Conservation (phyloP, 2,888 invertebrate genomes). For the Pogonocherus hispidulus region DNA sequence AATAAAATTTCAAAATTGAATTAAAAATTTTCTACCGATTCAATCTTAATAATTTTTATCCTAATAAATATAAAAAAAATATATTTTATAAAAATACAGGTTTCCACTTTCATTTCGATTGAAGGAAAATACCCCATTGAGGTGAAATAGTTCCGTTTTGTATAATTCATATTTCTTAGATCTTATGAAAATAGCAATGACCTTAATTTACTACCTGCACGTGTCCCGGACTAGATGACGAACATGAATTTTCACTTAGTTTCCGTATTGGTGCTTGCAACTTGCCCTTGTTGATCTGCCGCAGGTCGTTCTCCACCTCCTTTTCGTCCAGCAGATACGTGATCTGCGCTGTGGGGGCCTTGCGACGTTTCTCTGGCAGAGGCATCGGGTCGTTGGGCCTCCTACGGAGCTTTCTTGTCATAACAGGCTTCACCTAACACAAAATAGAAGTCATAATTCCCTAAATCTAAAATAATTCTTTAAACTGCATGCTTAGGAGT, state of each 20-base stretch:
- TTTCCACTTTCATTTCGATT: too few relatives aligned
- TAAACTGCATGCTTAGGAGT: background rate
- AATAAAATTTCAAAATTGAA: too few relatives aligned
- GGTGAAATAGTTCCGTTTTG: too few relatives aligned
- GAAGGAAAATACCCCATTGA: too few relatives aligned
- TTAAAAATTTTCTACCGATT: too few relatives aligned
- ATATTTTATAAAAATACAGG: too few relatives aligned
- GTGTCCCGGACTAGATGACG: conserved; percentile 68
- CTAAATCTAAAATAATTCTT: background rate
- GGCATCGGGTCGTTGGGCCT: conserved; percentile 96
- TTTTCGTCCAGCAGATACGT: conserved; percentile 90
- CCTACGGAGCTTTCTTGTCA: conserved; percentile 91
- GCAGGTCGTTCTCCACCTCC: conserved; percentile 89
- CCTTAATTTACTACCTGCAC: conserved; percentile 44
- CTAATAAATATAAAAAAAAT: too few relatives aligned
- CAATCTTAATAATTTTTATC: too few relatives aligned
- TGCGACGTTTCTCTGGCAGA: conserved; percentile 88
- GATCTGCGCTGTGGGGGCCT: conserved; percentile 87
- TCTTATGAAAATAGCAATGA: too few relatives aligned
- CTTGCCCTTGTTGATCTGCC: conserved; percentile 75
- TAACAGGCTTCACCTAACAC: conserved; percentile 90
- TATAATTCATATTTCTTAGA: too few relatives aligned
- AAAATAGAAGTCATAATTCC: too few relatives aligned
- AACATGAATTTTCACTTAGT: conserved; percentile 66
- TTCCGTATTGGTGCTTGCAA: conserved; percentile 71